Conservation (phyloP, 2,888 invertebrate genomes). For the Embidobia sp. region DNA sequence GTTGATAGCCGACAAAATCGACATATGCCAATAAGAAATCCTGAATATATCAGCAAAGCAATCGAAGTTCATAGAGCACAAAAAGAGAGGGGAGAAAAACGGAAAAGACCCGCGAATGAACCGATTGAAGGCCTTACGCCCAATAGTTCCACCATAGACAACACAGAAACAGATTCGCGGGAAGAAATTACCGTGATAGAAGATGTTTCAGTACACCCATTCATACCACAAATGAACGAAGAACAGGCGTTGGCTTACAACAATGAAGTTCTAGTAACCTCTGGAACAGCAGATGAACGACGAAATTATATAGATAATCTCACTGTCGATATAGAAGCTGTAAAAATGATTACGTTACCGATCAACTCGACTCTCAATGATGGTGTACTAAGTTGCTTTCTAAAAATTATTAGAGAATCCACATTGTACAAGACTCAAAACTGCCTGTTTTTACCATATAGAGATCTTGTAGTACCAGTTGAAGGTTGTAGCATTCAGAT, state of each 20-base stretch:
- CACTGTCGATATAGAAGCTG: not conserved
- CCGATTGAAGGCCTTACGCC: too few species aligned
- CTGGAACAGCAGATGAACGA: not conserved
- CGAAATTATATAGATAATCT: not conserved
- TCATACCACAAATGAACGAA: not conserved
- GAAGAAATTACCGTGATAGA: too few species aligned
- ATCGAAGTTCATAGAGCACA: not conserved
- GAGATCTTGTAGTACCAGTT: not conserved
- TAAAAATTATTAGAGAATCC: constrained; percentile 8
- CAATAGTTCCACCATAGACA: too few species aligned
- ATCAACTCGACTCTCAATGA: not conserved
- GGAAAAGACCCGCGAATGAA: too few species aligned
- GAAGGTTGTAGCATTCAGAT: not conserved
- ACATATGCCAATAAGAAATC: constrained; percentile 7
- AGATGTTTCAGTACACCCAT: too few species aligned
- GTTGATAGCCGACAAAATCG: constrained; percentile 5
- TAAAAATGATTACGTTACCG: not conserved
- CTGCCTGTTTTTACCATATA: not conserved
- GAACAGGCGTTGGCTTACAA: not conserved
- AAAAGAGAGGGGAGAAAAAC: not conserved
- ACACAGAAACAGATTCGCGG: too few species aligned
- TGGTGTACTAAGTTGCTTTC: not conserved
- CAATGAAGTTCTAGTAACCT: not conserved
- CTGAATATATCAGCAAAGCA: too few species aligned
- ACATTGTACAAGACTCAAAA: not conserved